Evolutionary conservation across 1,140 invertebrate species (phyloP), one percentile per base, ranked within the genome.

Genomic region (Heliconius congener): DNA sequence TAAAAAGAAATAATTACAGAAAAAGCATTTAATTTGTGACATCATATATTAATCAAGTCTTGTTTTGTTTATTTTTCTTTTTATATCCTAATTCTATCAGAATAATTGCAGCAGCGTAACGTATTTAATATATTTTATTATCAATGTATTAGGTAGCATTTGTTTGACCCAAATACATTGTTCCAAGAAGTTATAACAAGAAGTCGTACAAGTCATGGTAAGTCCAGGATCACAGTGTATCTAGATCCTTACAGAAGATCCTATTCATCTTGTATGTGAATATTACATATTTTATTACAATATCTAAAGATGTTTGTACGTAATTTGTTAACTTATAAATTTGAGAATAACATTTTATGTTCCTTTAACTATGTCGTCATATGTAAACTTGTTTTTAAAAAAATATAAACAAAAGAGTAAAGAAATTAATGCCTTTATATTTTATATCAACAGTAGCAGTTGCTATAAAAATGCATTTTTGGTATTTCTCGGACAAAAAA

Each of bases 401-500:
- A 37, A 37, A 6, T 37, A 37, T 37, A 37, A 5, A 37, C 6
- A 37, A 66, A 9, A 27, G n/a, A 30, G 18, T 66, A 27, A 3
- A 66, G 30, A 16, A 1, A 11, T 30, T 66, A 3, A 30, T 57
- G 60, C 23, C 11, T 66, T 30, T 23, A 30, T 66, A 30, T 30
- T 27, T 30, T 66, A 84, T 82, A 60, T 76, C 81, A 87, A 89
- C 80, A 85, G 52, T 73, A 82, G 52, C 87, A 88, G 85, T 86
- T 90, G 88, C 80, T 76, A 76, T 73, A 82, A 81, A 57, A 73
- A 42, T 66, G 18, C 34, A 75, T 74, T 73, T 60, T 76, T 77
- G 80, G 75, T 81, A 60, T 84, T 76, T 78, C 82, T 73, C 85
- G 30, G n/a, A 27, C 46, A 88, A 90, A 91, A 46, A 91, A 85